These are phyloP conservation scores for Eolophus roseicapilla DNA, from an alignment of 2,113 vertebrate genomes.

Conservation along the genomic window DNA sequence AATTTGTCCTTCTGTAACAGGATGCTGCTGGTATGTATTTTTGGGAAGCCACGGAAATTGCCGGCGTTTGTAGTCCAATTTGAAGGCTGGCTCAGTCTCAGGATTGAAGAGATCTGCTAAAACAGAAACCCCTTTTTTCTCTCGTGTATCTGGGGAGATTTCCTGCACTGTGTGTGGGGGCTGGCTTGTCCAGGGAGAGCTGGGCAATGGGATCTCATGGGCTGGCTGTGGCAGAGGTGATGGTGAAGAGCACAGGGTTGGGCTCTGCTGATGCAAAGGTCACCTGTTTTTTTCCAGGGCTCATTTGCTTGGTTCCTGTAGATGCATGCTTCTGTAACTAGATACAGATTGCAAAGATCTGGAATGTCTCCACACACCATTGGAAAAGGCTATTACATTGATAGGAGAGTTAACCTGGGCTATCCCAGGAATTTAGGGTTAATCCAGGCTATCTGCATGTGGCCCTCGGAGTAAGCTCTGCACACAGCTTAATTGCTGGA, in stretches of 20 bases:
- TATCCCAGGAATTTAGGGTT: conserved; percentile 3
- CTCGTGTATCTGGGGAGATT: rapidly evolving
- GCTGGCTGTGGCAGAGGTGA: not conserved
- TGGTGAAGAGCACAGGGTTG: not conserved
- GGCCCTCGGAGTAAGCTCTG: not conserved
- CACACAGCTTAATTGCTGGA: not conserved
- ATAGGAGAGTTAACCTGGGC: not conserved
- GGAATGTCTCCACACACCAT: not conserved
- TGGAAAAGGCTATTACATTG: not conserved
- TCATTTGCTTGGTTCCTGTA: not conserved
- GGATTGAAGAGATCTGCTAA: not conserved
- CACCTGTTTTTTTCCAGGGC: not conserved
- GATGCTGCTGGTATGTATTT: conserved; percentile 52
- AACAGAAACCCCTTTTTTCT: not conserved
- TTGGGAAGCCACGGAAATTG: conserved; percentile 20
- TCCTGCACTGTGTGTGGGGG: not conserved
- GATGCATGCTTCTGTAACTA: not conserved
- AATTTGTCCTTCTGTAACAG: conserved; percentile 39
- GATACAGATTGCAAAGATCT: not conserved
- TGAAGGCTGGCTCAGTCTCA: not conserved
- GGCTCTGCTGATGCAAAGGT: not conserved
- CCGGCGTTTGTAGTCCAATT: not conserved
- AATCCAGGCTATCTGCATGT: not conserved
- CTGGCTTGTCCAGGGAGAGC: not conserved
- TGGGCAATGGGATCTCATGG: not conserved